Percentiles rank a stretch among this genome's conserved stretches.
phyloP scores from a whole-genome alignment of 2,113 vertebrate species.

The Orcinus orca region DNA sequence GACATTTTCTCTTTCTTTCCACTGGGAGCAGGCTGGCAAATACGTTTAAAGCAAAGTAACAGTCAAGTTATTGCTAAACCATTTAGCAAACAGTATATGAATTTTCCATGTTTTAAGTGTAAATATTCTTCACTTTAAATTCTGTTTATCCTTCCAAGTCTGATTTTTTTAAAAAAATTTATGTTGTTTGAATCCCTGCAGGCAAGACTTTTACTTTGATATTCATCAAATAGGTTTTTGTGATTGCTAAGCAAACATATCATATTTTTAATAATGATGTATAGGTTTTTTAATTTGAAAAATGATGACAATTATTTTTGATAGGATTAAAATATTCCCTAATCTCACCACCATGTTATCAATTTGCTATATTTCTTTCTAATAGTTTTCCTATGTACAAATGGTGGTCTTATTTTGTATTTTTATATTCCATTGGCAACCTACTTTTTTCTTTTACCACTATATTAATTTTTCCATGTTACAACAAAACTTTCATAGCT shows the following conservation, averaged over 20 bases:
- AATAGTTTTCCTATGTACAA: not conserved
- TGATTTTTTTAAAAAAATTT: not conserved
- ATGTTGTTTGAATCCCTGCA: slow-evolving; percentile 10
- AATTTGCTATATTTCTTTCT: slow-evolving; percentile 14
- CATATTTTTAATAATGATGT: slow-evolving; percentile 22
- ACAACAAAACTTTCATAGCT: not conserved
- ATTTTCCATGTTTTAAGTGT: slow-evolving; percentile 49
- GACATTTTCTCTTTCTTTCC: slow-evolving; percentile 64
- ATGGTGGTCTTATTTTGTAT: not conserved
- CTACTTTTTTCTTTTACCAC: not conserved
- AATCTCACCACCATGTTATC: not conserved
- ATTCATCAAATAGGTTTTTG: not conserved
- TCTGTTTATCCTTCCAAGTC: slow-evolving; percentile 22
- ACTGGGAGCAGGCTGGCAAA: not conserved
- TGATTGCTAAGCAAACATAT: not conserved
- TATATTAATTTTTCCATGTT: not conserved
- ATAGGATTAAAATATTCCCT: slow-evolving; percentile 6
- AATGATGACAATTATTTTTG: slow-evolving; percentile 12
- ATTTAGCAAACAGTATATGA: slow-evolving; percentile 55
- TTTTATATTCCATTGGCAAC: not conserved
- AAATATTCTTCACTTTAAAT: slow-evolving; percentile 53
- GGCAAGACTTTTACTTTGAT: slow-evolving; percentile 34
- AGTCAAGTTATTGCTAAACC: slow-evolving; percentile 55
- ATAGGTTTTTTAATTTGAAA: not conserved
- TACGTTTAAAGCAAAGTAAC: slow-evolving; percentile 30